These are phyloP conservation scores for Meloidogyne floridensis DNA, from an alignment of 1,140 invertebrate genomes.

Conservation along the genomic window DNA sequence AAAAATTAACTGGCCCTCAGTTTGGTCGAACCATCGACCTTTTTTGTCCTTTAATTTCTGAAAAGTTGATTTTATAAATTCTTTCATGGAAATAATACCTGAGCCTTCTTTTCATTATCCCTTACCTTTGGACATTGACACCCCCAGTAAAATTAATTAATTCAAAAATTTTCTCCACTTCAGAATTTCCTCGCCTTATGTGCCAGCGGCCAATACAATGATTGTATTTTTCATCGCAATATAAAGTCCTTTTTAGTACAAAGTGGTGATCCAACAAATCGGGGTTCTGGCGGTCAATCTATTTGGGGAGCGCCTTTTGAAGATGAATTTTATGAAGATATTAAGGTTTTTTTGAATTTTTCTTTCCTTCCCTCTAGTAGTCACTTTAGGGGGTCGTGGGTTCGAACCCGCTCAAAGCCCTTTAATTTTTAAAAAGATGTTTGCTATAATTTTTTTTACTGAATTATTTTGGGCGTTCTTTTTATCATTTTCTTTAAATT, in stretches of 20 bases:
- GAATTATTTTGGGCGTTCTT: no score
- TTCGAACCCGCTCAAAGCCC: not conserved
- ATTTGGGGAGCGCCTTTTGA: slow-evolving; percentile 91
- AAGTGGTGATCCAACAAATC: slow-evolving; percentile 87
- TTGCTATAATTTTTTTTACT: not conserved
- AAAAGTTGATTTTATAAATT: no score
- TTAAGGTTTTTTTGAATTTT: slow-evolving; percentile 74
- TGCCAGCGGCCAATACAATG: slow-evolving; percentile 92
- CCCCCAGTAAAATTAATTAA: no score
- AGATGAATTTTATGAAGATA: slow-evolving; percentile 90
- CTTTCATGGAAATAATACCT: no score
- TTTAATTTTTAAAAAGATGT: not conserved
- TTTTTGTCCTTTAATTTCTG: no score
- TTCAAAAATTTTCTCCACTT: slow-evolving; percentile 30
- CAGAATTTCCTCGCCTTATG: slow-evolving; percentile 95
- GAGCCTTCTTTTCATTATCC: no score
- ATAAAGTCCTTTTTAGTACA: slow-evolving; percentile 98
- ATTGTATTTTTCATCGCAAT: slow-evolving; percentile 89
- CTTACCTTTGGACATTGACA: no score
- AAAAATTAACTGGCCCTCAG: no score
- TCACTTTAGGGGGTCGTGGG: slow-evolving; percentile 5
- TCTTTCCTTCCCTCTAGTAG: no score
- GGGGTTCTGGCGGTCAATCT: slow-evolving; percentile 87
- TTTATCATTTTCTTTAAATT: no score
- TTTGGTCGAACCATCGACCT: no score